These are phyloP conservation scores for Neoniphon sammara DNA, from an alignment of 2,797 vertebrate genomes.

Conservation along the genomic window DNA sequence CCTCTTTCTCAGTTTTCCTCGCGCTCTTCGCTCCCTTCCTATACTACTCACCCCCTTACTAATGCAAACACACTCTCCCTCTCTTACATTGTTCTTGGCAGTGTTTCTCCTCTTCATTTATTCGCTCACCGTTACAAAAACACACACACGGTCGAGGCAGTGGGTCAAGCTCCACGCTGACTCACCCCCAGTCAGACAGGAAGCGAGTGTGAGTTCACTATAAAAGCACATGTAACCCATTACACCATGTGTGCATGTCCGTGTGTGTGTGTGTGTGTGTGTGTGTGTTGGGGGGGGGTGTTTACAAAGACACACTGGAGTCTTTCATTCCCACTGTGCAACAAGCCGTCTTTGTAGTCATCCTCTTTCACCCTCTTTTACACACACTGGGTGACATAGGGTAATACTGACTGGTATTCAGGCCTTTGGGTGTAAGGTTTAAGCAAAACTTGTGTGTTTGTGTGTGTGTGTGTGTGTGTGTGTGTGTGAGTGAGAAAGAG, in stretches of 20 bases:
- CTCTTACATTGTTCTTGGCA: background rate
- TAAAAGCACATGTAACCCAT: slow-evolving; percentile 63
- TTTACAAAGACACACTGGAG: slow-evolving; percentile 71
- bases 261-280: slow-evolving; percentile 29
- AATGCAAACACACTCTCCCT: slow-evolving; percentile 22
- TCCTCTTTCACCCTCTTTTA: slow-evolving; percentile 35
- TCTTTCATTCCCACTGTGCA: slow-evolving; percentile 74
- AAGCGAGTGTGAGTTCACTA: slow-evolving; percentile 50
- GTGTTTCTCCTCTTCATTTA: slow-evolving; percentile 13
- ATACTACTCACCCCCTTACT: slow-evolving; percentile 44
- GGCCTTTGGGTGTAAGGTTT: slow-evolving; percentile 41
- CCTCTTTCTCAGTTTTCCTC: slow-evolving; percentile 32
- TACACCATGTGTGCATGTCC: slow-evolving; percentile 41
- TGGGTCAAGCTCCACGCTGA: slow-evolving; percentile 55
- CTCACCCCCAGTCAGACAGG: slow-evolving; percentile 48
- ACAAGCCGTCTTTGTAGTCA: slow-evolving; percentile 78
- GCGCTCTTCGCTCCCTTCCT: background rate
- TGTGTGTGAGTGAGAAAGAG: no score
- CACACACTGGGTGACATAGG: slow-evolving; percentile 49
- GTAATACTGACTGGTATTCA: slow-evolving; percentile 74
- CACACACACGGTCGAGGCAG: slow-evolving; percentile 49
- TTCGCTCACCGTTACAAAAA: slow-evolving; percentile 3
- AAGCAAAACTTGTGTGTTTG: slow-evolving; percentile 32
- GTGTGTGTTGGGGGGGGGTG: slow-evolving; percentile 32
- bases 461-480: background rate